phyloP scores from a whole-genome alignment of 2,113 vertebrate species.

The Scytalopus superciliaris region DNA sequence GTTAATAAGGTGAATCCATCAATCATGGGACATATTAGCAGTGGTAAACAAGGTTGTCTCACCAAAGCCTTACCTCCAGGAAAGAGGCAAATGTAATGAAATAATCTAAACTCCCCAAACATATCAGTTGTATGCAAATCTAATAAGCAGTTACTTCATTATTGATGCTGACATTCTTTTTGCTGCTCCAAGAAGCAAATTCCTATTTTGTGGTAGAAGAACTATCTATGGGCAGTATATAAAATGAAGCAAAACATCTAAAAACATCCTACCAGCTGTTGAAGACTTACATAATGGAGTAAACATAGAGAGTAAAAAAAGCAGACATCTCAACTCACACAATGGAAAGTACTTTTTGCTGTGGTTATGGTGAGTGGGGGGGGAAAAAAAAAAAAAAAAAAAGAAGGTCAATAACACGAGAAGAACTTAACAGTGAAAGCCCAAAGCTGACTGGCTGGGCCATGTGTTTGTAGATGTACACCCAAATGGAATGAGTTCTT shows the following conservation, averaged over 20 bases:
- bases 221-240: neutral
- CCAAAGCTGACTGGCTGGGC: neutral
- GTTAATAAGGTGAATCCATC: neutral
- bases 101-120: neutral
- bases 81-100: neutral
- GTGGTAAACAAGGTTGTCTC: neutral
- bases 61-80: neutral
- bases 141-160: slow-evolving; percentile 12
- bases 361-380: neutral
- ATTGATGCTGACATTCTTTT: neutral
- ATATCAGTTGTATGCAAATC: neutral
- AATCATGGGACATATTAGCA: neutral
- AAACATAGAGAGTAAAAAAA: neutral
- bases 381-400: no score
- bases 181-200: neutral
- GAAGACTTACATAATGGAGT: neutral
- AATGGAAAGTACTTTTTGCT: neutral
- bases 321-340: neutral
- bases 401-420: neutral
- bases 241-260: neutral
- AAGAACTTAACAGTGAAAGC: neutral
- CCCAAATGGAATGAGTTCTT: neutral
- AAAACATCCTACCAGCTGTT: neutral
- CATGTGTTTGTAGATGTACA: neutral
- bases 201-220: neutral